Conservation (phyloP, 2,797 vertebrate species). For the Schizopygopsis pylzovi region DNA sequence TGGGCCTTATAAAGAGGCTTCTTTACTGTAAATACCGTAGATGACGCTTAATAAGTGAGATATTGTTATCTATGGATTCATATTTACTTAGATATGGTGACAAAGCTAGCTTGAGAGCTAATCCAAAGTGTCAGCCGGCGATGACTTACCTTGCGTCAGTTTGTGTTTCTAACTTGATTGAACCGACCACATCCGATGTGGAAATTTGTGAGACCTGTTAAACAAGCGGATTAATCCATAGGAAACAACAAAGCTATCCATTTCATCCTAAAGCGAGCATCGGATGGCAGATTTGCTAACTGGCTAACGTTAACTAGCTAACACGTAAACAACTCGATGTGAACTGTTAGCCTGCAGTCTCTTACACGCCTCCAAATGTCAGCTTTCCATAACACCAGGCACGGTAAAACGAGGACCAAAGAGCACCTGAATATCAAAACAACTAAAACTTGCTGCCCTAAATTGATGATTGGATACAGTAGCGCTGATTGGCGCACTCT, state of each 20-base stretch:
- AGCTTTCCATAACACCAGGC: slow-evolving; percentile 46
- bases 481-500: slow-evolving; percentile 13
- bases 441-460: not conserved
- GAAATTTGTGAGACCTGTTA: slow-evolving; percentile 26
- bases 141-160: slow-evolving; percentile 44
- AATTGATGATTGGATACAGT: not conserved
- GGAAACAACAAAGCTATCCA: slow-evolving; percentile 35
- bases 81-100: not conserved
- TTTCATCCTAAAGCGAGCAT: slow-evolving; percentile 43
- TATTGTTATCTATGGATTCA: no score
- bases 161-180: slow-evolving; percentile 46
- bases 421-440: not conserved
- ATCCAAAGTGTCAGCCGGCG: not conserved
- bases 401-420: slow-evolving; percentile 1
- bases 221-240: slow-evolving; percentile 37
- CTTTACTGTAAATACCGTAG: no score
- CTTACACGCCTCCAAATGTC: slow-evolving; percentile 27
- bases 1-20: not conserved
- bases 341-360: slow-evolving; percentile 28
- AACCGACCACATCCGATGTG: slow-evolving; percentile 43
- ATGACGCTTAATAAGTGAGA: not conserved
- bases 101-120: slow-evolving; percentile 28
- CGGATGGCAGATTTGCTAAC: slow-evolving; percentile 42
- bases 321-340: slow-evolving; percentile 57
- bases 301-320: slow-evolving; percentile 51